Base-by-base conservation (phyloP, 2,888 invertebrate genomes). In the Venustoraphidia nigricollis region DNA sequence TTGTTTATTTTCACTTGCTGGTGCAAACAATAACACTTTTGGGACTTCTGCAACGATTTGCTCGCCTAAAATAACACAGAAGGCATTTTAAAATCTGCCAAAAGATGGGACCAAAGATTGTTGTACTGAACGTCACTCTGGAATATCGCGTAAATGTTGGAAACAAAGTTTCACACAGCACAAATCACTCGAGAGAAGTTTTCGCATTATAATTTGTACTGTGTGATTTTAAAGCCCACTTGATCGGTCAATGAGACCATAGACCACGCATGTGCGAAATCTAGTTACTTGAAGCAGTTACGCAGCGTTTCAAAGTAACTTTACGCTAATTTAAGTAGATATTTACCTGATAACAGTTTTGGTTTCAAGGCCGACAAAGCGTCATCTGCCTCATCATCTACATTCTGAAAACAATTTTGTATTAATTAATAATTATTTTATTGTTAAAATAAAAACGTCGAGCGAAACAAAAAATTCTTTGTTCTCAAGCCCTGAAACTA, bases 21-120 rank as follows among this genome's bases (percentile, higher is more conserved):
- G 85, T 46, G 84, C 77, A 66, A 84, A 86, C 77, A 91, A 76
- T 55, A 90, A 74, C 51, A 91, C 91, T 62, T 79, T 83, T 60
- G 81, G 79, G 35, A 88, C 90, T 57, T 81, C 81, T 34, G 85
- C 83, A 49, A 90, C 83, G 51, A 87, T 72, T 56, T 82, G 74
- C 69, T 95, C 94, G 45, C 89, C 90, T 78, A 68, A 51, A 61
- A 72, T 60, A 59, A 44, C 14, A 61, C 53, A 62, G 64, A 14
- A 65, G 54, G 50, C 52, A 60, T 45, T 55, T 62, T 51, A 63
- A 63, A n/a, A 27, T 34, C n/a, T 10, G 46, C 61, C 59, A 53
- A 63, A 63, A 50, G 61, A 50, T 27, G 3, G 3, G 27, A 27
- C 27, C 56, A 27, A 27, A 27, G 3, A 27, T 27, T 6, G 27